phyloP scores from a whole-genome alignment of 2,888 invertebrate genomes.

The Lacanobia wlatinum region DNA sequence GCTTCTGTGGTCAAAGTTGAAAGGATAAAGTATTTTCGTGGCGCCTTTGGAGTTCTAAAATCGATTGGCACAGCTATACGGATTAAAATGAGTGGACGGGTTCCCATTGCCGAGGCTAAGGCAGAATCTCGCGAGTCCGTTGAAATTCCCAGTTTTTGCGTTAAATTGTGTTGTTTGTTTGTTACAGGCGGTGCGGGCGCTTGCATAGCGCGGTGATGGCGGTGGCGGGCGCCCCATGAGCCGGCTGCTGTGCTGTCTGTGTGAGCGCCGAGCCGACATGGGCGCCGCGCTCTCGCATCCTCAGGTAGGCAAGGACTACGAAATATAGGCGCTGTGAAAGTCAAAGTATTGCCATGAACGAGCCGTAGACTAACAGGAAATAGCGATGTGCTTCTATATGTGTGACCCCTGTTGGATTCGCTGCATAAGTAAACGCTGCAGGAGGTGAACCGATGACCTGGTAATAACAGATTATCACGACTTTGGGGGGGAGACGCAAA shows the following conservation, averaged over 20 bases:
- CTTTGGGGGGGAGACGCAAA: no score
- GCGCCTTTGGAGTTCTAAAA: no score
- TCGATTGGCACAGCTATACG: no score
- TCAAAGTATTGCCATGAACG: no score
- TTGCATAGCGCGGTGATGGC: constrained; percentile 78
- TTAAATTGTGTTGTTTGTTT: constrained; percentile 1
- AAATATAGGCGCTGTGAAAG: neutral
- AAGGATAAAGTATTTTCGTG: no score
- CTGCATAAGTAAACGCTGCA: no score
- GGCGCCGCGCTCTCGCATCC: constrained; percentile 88
- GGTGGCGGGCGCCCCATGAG: constrained; percentile 85
- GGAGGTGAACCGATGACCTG: no score
- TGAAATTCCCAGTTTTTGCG: neutral
- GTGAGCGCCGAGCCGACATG: constrained; percentile 85
- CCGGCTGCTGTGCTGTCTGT: constrained; percentile 88
- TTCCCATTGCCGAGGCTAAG: neutral
- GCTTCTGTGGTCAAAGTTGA: no score
- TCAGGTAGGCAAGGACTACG: constrained; percentile 70
- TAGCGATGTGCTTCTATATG: no score
- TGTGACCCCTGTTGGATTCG: no score
- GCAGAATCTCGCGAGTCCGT: neutral
- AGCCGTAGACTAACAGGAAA: no score
- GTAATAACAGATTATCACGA: no score
- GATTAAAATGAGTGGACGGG: neutral
- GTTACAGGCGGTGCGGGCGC: constrained; percentile 64